Evolutionary conservation across 2,113 vertebrate species (phyloP).

Genomic region (Phalacrocorax pelagicus): DNA sequence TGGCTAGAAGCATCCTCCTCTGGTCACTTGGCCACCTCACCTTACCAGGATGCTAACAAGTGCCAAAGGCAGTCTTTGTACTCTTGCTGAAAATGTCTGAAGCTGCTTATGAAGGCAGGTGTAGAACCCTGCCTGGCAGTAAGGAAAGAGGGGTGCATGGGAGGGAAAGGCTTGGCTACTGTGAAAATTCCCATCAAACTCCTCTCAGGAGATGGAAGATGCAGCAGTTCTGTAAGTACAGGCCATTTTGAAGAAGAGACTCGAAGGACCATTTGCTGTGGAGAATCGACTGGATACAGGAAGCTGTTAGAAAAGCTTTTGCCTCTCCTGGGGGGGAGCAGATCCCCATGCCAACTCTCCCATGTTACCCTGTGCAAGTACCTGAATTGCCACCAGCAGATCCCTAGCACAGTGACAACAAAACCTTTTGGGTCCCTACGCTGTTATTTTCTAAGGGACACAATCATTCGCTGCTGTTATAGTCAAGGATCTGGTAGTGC

Average conservation of each 20-base stretch:
- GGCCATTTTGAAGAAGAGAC: not conserved
- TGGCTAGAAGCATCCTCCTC: not conserved
- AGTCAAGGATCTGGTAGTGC: not conserved
- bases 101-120: not conserved
- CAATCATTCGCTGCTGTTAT: not conserved
- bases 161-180: not conserved
- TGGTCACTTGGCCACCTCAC: not conserved
- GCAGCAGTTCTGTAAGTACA: not conserved
- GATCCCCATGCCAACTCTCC: not conserved
- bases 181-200: not conserved
- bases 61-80: not conserved
- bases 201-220: not conserved
- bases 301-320: not conserved
- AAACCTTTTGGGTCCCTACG: accelerated
- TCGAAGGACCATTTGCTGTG: not conserved
- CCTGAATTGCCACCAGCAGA: not conserved
- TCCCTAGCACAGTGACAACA: not conserved
- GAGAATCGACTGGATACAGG: not conserved
- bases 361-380: not conserved
- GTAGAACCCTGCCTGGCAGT: not conserved
- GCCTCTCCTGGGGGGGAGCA: not conserved
- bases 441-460: not conserved
- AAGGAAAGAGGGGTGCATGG: not conserved
- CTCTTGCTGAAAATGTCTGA: not conserved
- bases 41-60: not conserved